Evolutionary conservation across 2,113 vertebrate genomes (phyloP).

Genomic region (Pungitius pungitius): DNA sequence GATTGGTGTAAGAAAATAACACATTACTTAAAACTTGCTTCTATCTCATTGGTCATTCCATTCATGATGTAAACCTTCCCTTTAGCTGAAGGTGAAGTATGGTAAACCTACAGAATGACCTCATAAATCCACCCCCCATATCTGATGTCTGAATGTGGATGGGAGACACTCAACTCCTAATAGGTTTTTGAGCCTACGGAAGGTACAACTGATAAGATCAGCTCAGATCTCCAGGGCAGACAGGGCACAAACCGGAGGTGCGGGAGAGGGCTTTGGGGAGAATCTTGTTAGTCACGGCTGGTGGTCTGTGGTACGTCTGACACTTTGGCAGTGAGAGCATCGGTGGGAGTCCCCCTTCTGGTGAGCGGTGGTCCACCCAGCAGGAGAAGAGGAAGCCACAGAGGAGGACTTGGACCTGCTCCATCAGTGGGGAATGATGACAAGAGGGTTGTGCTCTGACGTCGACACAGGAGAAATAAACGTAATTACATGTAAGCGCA

Average conservation of each 20-base stretch:
- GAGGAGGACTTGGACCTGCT: slow-evolving; percentile 23
- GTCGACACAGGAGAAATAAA: slow-evolving; percentile 25
- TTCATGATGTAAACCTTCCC: slow-evolving; percentile 6
- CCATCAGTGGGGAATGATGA: slow-evolving; percentile 28
- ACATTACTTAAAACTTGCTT: not conserved
- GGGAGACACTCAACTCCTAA: slow-evolving; percentile 55
- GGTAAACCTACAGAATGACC: slow-evolving; percentile 26
- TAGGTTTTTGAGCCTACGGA: slow-evolving; percentile 47
- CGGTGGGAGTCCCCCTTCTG: slow-evolving; percentile 28
- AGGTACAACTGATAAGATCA: slow-evolving; percentile 62
- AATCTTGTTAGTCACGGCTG: slow-evolving; percentile 60
- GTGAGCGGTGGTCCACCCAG: slow-evolving; percentile 26
- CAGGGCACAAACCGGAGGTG: slow-evolving; percentile 28
- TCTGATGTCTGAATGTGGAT: slow-evolving; percentile 58
- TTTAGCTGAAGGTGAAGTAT: slow-evolving; percentile 27
- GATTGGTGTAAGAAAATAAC: not conserved
- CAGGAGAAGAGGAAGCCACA: slow-evolving; percentile 14
- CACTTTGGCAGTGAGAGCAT: slow-evolving; percentile 32
- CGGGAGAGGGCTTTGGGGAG: slow-evolving; percentile 40
- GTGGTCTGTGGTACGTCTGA: slow-evolving; percentile 37
- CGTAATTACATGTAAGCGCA: slow-evolving; percentile 27
- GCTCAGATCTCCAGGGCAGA: slow-evolving; percentile 39
- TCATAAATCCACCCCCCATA: slow-evolving; percentile 38
- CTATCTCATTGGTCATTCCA: not conserved
- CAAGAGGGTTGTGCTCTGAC: not conserved